Evolutionary conservation across 2,888 invertebrate species (phyloP).

Genomic region (Tipula lateralis): DNA sequence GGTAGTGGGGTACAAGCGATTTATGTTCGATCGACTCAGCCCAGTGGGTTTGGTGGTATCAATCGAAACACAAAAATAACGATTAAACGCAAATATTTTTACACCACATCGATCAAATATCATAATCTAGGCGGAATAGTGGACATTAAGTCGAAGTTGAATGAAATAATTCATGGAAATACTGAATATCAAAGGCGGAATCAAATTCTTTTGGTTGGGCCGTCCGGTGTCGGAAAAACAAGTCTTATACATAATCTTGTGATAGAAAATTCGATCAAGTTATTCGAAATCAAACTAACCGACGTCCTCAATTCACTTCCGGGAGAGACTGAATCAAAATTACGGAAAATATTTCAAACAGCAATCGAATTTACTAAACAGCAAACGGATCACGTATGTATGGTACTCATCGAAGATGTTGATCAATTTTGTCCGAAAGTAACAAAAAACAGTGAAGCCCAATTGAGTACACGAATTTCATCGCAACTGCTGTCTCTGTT

Average conservation of each 20-base stretch:
- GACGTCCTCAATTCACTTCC: constrained; percentile 51
- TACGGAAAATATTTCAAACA: constrained; percentile 50
- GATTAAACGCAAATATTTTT: constrained; percentile 38
- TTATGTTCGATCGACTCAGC: constrained; percentile 6
- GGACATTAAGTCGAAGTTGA: constrained; percentile 38
- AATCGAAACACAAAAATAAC: constrained; percentile 38
- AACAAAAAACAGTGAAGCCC: constrained; percentile 38
- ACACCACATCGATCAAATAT: constrained; percentile 20
- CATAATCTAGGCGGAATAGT: constrained; percentile 39
- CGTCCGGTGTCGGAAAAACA: constrained; percentile 58
- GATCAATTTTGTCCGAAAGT: constrained; percentile 48
- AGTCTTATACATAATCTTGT: constrained; percentile 52
- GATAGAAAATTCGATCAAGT: constrained; percentile 47
- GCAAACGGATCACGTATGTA: constrained; percentile 39
- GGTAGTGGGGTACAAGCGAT: constrained; percentile 26
- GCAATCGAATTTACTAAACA: constrained; percentile 41
- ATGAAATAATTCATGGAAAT: constrained; percentile 36
- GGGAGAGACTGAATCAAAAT: constrained; percentile 52
- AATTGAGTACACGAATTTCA: constrained; percentile 47
- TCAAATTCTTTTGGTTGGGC: constrained; percentile 45
- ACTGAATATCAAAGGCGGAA: neutral
- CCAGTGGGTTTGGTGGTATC: constrained; percentile 36
- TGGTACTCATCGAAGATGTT: constrained; percentile 49
- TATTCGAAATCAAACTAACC: constrained; percentile 49
- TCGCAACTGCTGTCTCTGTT: constrained; percentile 50